phyloP scores from a whole-genome alignment of 2,113 vertebrate genomes.

The Cepphus grylle region DNA sequence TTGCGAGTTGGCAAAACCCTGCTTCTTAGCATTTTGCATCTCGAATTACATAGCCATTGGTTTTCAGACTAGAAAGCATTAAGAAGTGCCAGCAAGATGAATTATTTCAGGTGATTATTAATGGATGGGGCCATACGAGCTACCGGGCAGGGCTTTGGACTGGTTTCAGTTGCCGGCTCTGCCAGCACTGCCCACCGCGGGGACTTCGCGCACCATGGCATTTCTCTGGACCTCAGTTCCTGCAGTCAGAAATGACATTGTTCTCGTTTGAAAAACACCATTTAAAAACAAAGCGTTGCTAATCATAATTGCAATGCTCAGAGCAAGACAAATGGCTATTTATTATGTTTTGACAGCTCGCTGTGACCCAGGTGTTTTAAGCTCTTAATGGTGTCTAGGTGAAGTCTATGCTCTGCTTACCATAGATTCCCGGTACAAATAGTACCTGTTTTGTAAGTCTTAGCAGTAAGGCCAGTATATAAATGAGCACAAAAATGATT shows the following conservation, averaged over 20 bases:
- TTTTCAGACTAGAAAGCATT: neutral
- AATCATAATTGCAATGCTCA: neutral
- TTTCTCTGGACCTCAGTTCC: neutral
- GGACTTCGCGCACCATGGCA: accelerated
- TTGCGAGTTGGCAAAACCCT: neutral
- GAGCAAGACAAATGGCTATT: neutral
- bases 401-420: neutral
- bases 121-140: neutral
- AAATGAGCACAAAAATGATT: neutral
- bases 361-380: neutral
- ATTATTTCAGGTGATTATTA: neutral
- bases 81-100: neutral
- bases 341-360: neutral
- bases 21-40: neutral
- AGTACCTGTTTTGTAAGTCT: neutral
- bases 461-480: neutral
- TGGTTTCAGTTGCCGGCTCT: neutral
- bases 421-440: neutral
- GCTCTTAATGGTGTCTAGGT: neutral
- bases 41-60: neutral
- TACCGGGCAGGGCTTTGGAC: neutral
- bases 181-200: accelerated
- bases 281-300: neutral
- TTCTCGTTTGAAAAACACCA: neutral
- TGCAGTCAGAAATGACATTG: neutral